Conservation (phyloP, 1,140 invertebrate genomes). For the Andrena cerasifolii region DNA sequence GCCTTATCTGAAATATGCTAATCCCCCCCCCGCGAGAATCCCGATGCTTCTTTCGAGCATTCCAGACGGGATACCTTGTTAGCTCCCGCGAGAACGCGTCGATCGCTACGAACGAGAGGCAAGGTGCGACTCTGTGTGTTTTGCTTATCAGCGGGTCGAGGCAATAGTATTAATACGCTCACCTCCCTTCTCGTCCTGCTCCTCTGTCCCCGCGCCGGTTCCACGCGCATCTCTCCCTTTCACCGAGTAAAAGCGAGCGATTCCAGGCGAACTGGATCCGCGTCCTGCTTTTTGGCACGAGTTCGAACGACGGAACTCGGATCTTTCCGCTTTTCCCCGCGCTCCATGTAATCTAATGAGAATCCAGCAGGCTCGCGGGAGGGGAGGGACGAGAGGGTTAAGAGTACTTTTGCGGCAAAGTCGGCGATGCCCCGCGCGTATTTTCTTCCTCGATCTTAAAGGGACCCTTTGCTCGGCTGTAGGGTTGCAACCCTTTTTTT, state of each 20-base stretch:
- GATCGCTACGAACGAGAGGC: slow-evolving; percentile 13
- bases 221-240: slow-evolving; percentile 11
- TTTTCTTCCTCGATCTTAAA: slow-evolving; percentile 39
- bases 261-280: not conserved
- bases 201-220: not conserved
- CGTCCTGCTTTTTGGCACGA: not conserved
- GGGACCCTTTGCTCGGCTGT: not conserved
- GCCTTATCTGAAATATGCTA: too few relatives aligned
- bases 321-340: slow-evolving; percentile 2
- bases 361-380: slow-evolving; percentile 10
- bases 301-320: slow-evolving; percentile 20
- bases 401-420: slow-evolving; percentile 39
- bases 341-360: slow-evolving; percentile 45
- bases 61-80: too few relatives aligned
- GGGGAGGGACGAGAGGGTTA: slow-evolving; percentile 29
- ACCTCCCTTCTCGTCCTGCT: not conserved
- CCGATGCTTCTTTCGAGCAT: too few relatives aligned
- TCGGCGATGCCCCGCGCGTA: slow-evolving; percentile 28
- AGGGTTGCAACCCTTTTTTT: too few relatives aligned
- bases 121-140: slow-evolving; percentile 8
- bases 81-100: too few relatives aligned
- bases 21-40: too few relatives aligned
- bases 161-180: not conserved
- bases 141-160: slow-evolving; percentile 3
- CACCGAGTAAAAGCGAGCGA: slow-evolving; percentile 18